These are phyloP conservation scores for Chaenodraco wilsoni DNA, from an alignment of 2,797 vertebrate genomes.

Conservation along the genomic window DNA sequence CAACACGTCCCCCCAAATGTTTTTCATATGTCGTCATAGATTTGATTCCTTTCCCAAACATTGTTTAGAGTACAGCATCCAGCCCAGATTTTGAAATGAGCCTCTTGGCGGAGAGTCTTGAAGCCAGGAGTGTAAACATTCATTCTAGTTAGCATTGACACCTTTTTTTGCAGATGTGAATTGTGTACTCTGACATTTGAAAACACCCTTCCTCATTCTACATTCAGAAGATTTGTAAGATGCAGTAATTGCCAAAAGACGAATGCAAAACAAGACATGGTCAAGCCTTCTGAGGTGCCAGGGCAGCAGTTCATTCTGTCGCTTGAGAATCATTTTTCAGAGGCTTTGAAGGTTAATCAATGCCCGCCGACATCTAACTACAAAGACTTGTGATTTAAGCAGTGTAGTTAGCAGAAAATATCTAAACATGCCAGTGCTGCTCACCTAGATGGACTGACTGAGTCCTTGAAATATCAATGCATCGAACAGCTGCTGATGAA, in stretches of 20 bases:
- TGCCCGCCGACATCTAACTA: slow-evolving; percentile 34
- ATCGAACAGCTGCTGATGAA: slow-evolving; percentile 40
- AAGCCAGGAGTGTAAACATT: slow-evolving; percentile 43
- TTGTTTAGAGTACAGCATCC: slow-evolving; percentile 40
- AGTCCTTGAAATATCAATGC: slow-evolving; percentile 57
- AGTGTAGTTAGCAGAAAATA: slow-evolving; percentile 47
- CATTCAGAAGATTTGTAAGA: slow-evolving; percentile 29
- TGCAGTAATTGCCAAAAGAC: not conserved
- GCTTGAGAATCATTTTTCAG: slow-evolving; percentile 29
- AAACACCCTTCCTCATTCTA: not conserved
- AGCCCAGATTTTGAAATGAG: slow-evolving; percentile 14
- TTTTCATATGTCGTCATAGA: slow-evolving; percentile 47
- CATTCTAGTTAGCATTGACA: slow-evolving; percentile 39
- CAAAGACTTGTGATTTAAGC: slow-evolving; percentile 51
- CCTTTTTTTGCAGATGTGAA: slow-evolving; percentile 17
- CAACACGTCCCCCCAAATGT: not conserved
- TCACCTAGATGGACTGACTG: slow-evolving; percentile 30
- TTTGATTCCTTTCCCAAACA: slow-evolving; percentile 33
- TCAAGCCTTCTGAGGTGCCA: slow-evolving; percentile 18
- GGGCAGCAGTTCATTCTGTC: slow-evolving; percentile 39
- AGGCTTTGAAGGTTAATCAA: slow-evolving; percentile 53
- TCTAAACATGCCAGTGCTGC: slow-evolving; percentile 35
- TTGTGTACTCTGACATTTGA: not conserved
- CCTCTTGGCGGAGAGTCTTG: not conserved
- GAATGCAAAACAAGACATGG: slow-evolving; percentile 15